Percentiles rank a stretch among this genome's conserved stretches.
These are phyloP conservation scores for Catharus bicknelli DNA, from an alignment of 2,113 vertebrate genomes.

Conservation along the genomic window DNA sequence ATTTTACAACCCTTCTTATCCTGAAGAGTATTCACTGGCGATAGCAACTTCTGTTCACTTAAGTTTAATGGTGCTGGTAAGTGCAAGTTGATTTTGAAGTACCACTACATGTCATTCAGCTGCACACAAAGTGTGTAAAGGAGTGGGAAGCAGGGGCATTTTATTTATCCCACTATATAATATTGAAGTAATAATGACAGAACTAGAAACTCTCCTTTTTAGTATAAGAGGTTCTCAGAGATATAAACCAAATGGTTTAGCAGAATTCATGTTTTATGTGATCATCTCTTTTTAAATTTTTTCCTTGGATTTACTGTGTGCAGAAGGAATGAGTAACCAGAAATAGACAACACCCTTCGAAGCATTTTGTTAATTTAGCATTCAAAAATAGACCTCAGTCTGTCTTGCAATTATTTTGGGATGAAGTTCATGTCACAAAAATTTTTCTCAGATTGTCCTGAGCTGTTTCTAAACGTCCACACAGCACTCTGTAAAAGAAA, in stretches of 20 bases:
- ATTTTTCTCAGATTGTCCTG: neutral
- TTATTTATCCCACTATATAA: neutral
- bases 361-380: neutral
- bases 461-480: neutral
- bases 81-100: neutral
- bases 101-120: neutral
- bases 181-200: neutral
- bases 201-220: neutral
- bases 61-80: neutral
- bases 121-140: neutral
- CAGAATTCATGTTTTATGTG: neutral
- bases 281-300: neutral
- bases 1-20: neutral
- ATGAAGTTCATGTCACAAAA: neutral
- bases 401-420: neutral
- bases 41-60: neutral
- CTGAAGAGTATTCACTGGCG: neutral
- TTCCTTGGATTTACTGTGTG: neutral
- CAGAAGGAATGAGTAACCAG: neutral
- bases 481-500: neutral
- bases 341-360: neutral
- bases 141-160: neutral
- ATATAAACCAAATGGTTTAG: neutral
- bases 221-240: neutral
- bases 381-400: neutral